Conservation (phyloP, 1,140 invertebrate genomes). For the Dreissena polymorpha region DNA sequence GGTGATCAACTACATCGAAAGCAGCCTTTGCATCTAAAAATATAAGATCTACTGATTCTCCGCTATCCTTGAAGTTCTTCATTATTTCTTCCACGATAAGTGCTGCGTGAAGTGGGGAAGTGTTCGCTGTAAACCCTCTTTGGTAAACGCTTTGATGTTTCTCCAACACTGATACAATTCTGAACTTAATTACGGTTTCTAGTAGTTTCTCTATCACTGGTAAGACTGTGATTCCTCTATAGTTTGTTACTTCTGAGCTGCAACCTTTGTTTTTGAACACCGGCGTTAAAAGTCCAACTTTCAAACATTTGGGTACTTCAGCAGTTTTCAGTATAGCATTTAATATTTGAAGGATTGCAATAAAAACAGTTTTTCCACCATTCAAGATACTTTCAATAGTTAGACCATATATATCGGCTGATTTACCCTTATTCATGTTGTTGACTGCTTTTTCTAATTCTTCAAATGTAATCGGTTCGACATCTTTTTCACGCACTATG, state of each 20-base stretch:
- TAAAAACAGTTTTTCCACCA: background rate
- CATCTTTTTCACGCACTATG: background rate
- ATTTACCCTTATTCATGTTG: background rate
- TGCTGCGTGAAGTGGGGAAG: conserved; percentile 15
- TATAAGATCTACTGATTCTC: too few species aligned
- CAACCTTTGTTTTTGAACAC: conserved; percentile 39
- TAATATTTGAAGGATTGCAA: background rate
- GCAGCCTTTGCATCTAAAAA: too few species aligned
- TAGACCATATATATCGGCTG: background rate
- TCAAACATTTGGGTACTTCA: conserved; percentile 1
- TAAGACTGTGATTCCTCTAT: conserved; percentile 29
- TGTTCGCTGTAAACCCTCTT: conserved; percentile 26
- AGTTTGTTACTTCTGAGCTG: background rate
- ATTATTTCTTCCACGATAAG: conserved; percentile 24
- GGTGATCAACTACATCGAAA: too few species aligned
- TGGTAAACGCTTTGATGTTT: conserved; percentile 6
- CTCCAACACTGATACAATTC: background rate
- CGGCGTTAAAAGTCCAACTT: conserved; percentile 31
- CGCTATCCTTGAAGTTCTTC: conserved; percentile 11
- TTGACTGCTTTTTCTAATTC: background rate
- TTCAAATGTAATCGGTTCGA: background rate
- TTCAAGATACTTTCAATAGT: conserved; percentile 8
- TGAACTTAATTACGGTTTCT: conserved; percentile 11
- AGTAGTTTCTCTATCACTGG: conserved; percentile 11
- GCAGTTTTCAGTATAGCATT: background rate